Evolutionary conservation across 2,113 vertebrate species (phyloP).

Genomic region (Rhea pennata): DNA sequence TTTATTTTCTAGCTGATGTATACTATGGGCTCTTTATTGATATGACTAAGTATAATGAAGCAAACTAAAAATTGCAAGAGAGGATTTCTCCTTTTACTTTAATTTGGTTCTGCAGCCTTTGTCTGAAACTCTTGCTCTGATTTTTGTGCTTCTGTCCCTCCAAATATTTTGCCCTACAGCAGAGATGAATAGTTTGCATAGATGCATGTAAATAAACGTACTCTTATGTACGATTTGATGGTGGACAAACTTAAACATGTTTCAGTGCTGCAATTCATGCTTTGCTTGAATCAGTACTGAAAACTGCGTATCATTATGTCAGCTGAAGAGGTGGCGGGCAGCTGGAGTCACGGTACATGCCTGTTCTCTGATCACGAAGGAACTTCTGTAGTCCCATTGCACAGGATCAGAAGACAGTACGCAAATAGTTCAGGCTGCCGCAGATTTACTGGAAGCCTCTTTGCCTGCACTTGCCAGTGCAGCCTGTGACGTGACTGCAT

Average conservation of each 20-base stretch:
- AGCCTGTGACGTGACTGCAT: neutral
- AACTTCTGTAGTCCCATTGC: neutral
- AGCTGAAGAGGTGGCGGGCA: neutral
- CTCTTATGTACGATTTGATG: conserved; percentile 7
- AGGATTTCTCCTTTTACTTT: conserved; percentile 48
- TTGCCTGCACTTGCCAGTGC: neutral
- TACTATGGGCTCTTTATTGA: conserved; percentile 60
- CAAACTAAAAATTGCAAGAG: conserved; percentile 45
- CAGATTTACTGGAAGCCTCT: neutral
- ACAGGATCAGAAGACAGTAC: neutral
- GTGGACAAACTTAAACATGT: neutral
- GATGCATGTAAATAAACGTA: neutral
- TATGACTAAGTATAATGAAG: conserved; percentile 36
- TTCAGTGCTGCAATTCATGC: neutral
- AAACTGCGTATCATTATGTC: neutral
- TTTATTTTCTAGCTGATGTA: conserved; percentile 65
- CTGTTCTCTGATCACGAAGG: neutral
- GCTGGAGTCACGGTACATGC: neutral
- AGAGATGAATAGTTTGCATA: conserved; percentile 38
- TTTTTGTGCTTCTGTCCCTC: conserved; percentile 13
- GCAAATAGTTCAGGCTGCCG: neutral
- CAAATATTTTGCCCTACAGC: conserved; percentile 13
- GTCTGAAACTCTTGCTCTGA: neutral
- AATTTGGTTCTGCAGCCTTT: conserved; percentile 18
- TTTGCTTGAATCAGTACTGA: neutral